phyloP scores from a whole-genome alignment of 2,888 invertebrate species.

The Brachylomia viminalis region DNA sequence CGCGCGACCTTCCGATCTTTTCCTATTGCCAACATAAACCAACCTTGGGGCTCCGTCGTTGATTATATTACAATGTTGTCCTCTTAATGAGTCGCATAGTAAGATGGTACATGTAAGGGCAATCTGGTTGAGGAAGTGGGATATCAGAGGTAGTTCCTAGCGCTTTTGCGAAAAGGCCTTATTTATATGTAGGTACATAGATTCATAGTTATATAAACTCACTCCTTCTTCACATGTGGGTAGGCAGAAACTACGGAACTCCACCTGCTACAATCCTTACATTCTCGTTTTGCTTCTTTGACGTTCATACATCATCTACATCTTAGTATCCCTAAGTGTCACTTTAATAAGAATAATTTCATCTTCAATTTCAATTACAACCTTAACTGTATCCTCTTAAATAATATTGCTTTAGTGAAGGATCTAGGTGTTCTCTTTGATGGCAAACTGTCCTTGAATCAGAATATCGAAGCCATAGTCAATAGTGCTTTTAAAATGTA shows the following conservation, averaged over 20 bases:
- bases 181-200: too few species aligned
- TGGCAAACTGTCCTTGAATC: too few species aligned
- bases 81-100: slow-evolving; percentile 41
- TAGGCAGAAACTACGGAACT: neutral
- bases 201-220: neutral
- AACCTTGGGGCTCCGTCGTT: slow-evolving; percentile 42
- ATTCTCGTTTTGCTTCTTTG: neutral
- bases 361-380: too few species aligned
- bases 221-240: too few species aligned
- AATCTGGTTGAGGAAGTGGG: slow-evolving; percentile 34
- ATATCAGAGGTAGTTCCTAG: slow-evolving; percentile 6
- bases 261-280: neutral
- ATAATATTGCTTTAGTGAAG: too few species aligned
- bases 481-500: too few species aligned
- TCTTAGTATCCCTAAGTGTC: too few species aligned
- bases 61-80: slow-evolving; percentile 38
- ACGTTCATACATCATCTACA: neutral
- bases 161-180: slow-evolving; percentile 10
- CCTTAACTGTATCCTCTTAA: too few species aligned
- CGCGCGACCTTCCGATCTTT: slow-evolving; percentile 40
- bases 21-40: slow-evolving; percentile 44
- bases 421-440: too few species aligned
- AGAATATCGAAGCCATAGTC: too few species aligned
- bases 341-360: too few species aligned
- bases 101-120: slow-evolving; percentile 28